Base-by-base conservation (phyloP, 2,888 invertebrate species). In the Zaprionus lineosus region DNA sequence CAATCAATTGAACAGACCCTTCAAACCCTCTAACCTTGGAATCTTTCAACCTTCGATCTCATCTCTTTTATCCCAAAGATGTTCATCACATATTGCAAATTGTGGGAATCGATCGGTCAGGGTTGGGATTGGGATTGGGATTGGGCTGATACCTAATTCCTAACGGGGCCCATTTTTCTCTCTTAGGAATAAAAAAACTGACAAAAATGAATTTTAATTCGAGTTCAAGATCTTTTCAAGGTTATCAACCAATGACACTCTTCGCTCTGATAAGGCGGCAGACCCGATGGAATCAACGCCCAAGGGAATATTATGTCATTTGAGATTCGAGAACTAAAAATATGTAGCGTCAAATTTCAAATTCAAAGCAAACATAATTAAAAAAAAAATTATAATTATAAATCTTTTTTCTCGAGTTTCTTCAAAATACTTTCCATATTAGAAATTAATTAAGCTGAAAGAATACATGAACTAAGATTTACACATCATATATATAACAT, bases 81-180 rank as follows among this genome's bases (percentile, higher is more conserved):
- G 41, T 56, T 79, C 71, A 74, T 47, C 65, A 74, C 82, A 81
- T 82, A 77, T 65, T 48, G 74, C 76, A 76, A 79, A 75, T 83
- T 75, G 59, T 55, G 66, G 61, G 73, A 66, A 74, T 24, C 34
- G 29, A 19, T 6, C 3, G 9, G 24, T 7, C 15, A 26, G 67
- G 72, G 72, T 66, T 47, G 70, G 28, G 48, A 55, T n/a, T n/a
- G n/a, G n/a, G n/a, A 39, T 11, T 6, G 16, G 12, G 15, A 11
- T 24, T 26, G 29, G 26, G 26, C 16, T 39, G 39, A 14, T 19
- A 28, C 16, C 41, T 33, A 41, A 19, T 18, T 44, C 21, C 34
- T n/a, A 37, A 43, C 24, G 15, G 16, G 3, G 5, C 6, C 31
- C 28, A 29, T n/a, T n/a, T n/a, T n/a, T n/a, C n/a, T n/a, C n/a